These are phyloP conservation scores for Heterodera filipjevi DNA, from an alignment of 2,888 invertebrate species.

Conservation along the genomic window DNA sequence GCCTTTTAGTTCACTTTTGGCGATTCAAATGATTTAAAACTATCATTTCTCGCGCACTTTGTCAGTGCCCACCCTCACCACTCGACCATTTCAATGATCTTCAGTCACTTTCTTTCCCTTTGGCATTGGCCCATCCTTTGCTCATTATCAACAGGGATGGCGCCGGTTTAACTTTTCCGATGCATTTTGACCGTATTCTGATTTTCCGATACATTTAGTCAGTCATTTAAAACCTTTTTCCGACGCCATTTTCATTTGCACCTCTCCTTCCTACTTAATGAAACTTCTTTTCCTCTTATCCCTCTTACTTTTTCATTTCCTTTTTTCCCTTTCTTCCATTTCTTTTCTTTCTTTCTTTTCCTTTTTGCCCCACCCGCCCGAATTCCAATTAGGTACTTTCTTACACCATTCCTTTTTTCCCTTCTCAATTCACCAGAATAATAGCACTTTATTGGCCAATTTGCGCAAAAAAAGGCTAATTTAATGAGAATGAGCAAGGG, in stretches of 20 bases:
- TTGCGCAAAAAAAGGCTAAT: not conserved
- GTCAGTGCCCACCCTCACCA: not conserved
- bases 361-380: not conserved
- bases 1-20: not conserved
- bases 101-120: not conserved
- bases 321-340: not conserved
- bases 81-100: not conserved
- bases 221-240: no score
- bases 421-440: not conserved
- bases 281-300: not conserved
- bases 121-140: no score
- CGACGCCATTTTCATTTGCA: no score
- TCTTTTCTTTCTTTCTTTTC: not conserved
- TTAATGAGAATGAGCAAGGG: no score
- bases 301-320: not conserved
- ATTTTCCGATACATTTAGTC: no score
- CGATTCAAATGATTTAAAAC: not conserved
- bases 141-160: no score
- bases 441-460: not conserved
- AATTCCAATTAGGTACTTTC: constrained; percentile 1
- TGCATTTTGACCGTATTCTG: no score
- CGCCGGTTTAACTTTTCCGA: no score
- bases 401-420: not conserved
- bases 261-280: not conserved
- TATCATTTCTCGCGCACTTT: not conserved